Base-by-base conservation (phyloP, 1,140 invertebrate species). In the Anthonomus grandis region DNA sequence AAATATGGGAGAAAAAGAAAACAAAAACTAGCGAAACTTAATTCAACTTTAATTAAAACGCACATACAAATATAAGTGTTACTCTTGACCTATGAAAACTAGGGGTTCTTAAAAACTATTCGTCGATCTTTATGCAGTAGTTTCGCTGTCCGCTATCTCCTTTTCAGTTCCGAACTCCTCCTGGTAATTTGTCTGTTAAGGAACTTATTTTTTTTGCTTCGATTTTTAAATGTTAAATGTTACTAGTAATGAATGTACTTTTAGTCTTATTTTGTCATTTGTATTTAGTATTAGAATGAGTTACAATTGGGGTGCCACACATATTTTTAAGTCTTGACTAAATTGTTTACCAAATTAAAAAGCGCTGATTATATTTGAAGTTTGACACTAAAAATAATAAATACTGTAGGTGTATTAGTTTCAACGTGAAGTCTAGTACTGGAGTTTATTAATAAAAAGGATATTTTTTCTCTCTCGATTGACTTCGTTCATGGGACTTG, bases 401-500 rank as follows among this genome's bases (percentile, higher is more conserved):
- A 19, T 23, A 3, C n/a, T 46, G 22, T 24, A 46, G 9, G n/a
- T 46, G 4, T 3, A 15, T 10, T 4, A 13, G 25, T 6, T 17
- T 12, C 21, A 24, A 5, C 12, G 0, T 23, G 19, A 46, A 46
- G 18, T 2, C 25, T 4, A 13, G n/a, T 46, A 3, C 10, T 24
- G 36, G 19, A 34, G 42, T 38, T 12, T 51, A 24, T 39, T 38
- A 42, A 49, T 75, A 63, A 83, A 86, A 86, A 86, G 85, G 86
- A 87, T 87, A 87, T 87, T 87, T 84, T 83, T 87, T 87, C 58
- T 87, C 85, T 69, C 85, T 76, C 48, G 78, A 76, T 71, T 86
- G 84, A 57, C 79, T 76, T 27, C 80, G 75, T 59, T 87, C 85
- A 58, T 86, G 82, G 45, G 85, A 84, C 58, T 84, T 79, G 67